These are phyloP conservation scores for Todus mexicanus DNA, from an alignment of 2,797 vertebrate species.

Conservation along the genomic window DNA sequence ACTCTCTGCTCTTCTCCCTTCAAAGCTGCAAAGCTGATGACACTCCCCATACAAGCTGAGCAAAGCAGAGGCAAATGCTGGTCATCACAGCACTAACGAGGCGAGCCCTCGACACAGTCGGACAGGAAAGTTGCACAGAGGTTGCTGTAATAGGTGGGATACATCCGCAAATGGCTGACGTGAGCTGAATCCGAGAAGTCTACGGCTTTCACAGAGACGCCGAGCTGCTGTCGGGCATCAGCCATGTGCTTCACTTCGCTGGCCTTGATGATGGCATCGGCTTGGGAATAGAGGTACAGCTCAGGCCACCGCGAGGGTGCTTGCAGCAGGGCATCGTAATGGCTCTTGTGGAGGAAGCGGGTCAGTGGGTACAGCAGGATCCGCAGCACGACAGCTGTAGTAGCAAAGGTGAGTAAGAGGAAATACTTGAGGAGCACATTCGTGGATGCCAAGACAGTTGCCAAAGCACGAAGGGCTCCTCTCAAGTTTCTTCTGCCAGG, in stretches of 20 bases:
- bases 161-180: conserved; percentile 85
- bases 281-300: conserved; percentile 88
- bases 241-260: conserved; percentile 83
- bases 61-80: background rate
- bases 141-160: conserved; percentile 82
- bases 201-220: conserved; percentile 77
- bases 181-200: conserved; percentile 88
- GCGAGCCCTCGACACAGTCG: conserved; percentile 58
- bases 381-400: conserved; percentile 78
- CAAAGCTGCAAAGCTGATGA: background rate
- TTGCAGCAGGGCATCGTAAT: conserved; percentile 85
- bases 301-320: conserved; percentile 88
- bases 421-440: conserved; percentile 77
- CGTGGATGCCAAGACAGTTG: conserved; percentile 74
- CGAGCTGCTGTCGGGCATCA: conserved; percentile 71
- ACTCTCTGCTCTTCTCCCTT: background rate
- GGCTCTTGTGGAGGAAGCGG: conserved; percentile 86
- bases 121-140: conserved; percentile 83
- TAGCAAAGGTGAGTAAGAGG: conserved; percentile 80
- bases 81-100: background rate
- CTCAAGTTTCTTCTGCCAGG: conserved; percentile 85
- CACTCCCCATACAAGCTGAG: background rate
- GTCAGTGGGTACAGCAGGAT: conserved; percentile 87
- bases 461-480: conserved; percentile 86
- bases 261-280: conserved; percentile 82